Evolutionary conservation across 2,113 vertebrate species (phyloP), one percentile per base, ranked within the genome.

Genomic region (Centropus unirufus): DNA sequence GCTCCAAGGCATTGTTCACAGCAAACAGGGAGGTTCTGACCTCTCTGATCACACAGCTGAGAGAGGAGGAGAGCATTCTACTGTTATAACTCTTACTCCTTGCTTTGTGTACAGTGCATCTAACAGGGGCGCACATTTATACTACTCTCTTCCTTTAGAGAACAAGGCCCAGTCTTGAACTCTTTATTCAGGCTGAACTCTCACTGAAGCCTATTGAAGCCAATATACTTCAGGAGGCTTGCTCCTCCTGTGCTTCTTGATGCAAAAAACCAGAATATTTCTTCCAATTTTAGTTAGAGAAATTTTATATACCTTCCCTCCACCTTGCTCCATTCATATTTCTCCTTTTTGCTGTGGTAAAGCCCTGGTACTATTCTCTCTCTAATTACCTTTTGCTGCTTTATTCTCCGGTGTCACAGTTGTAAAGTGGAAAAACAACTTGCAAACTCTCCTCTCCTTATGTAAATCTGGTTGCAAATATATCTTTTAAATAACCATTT

Each of bases 1-100:
- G 93, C 96, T 97, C 93, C 94, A 95, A 97, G 96, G 93, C 96
- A 97, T 97, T 96, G 94, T 97, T 97, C 96, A 64, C 49, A 92
- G 69, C 0, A 0, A 96, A 94, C 87, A 75, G 68, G 85, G 92
- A 96, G 86, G 83, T 68, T 96, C 80, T 97, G 95, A 97, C 96
- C 96, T 93, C 94, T 93, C 79, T 89, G 93, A 96, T 97, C 93
- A 82, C 75, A 88, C 76, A 95, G 76, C 90, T 89, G 86, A 96
- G 83, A 92, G 92, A 94, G 73, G 87, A 96, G 85, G 68, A 94
- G 88, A 93, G 80, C 79, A 82, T 61, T 83, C 57, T 93, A 78
- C 95, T 91, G 81, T 79, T 95, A 59, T 21, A 97, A 89, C 74
- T 84, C 90, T 81, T 62, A 70, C 81, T 94, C 30, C 44, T 88